Evolutionary conservation across 2,888 invertebrate genomes (phyloP), one percentile per base, ranked within the genome.

Genomic region (Andrena bicolor): DNA sequence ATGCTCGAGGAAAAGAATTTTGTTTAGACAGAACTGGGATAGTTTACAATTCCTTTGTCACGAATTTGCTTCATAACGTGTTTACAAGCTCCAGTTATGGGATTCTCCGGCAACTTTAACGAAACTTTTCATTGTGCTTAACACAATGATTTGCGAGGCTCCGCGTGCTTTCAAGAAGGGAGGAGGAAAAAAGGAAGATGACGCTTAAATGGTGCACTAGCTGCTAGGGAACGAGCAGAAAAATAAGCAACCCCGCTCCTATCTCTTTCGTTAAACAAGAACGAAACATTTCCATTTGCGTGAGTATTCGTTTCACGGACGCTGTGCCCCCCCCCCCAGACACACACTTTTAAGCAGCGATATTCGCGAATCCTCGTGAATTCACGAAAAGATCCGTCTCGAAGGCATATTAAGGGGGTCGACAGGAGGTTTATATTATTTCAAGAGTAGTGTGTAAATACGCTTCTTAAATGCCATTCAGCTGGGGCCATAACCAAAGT

Each of bases 41-140:
- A 70, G 69, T 64, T 63, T 51, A 63, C 56, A 35, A 77, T 77
- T 60, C 16, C 28, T 41, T 64, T 41, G 20, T 30, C 70, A 65
- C 77, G 77, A 79, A 79, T 79, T 79, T 70, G 79, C 51, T 80
- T 64, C 70, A 60, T 78, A 58, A 65, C 63, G 53, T 60, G 78
- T 23, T 70, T 41, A 51, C 64, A 51, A 70, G 78, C 51, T 51
- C 20, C 41, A 41, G 64, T 70, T 77, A 80, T 51, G 51, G 60
- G 78, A 63, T 70, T 49, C 70, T 70, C 58, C 41, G 70, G 56
- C 51, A 77, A 77, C 69, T 58, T 77, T 64, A 65, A 65, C 70
- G 78, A 51, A 80, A 77, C 78, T 80, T 77, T 70, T 80, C 79
- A 70, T 80, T 80, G 70, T 78, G 53, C 64, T 49, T 65, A 65